These are phyloP conservation scores for Malacosoma neustria DNA, from an alignment of 2,888 invertebrate genomes.

Conservation along the genomic window DNA sequence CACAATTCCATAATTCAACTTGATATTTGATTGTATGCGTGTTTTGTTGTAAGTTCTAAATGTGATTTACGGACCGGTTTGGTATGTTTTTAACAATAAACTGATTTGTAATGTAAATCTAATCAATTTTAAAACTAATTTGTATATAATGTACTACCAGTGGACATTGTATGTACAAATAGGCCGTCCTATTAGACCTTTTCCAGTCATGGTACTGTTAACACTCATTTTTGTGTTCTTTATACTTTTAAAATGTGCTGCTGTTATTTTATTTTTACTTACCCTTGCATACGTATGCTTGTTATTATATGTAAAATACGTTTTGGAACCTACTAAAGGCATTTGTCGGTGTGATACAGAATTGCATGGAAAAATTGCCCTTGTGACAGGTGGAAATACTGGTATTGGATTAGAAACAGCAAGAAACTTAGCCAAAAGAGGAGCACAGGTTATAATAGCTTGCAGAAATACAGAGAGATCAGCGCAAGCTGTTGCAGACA, in stretches of 20 bases:
- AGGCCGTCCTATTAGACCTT: not conserved
- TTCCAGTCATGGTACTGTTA: not conserved
- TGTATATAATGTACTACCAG: no score
- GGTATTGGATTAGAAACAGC: slow-evolving; percentile 88
- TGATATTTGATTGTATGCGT: no score
- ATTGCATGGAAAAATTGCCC: slow-evolving; percentile 72
- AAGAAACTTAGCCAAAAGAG: slow-evolving; percentile 78
- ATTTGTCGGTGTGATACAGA: slow-evolving; percentile 20
- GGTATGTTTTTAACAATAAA: no score
- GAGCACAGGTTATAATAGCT: slow-evolving; percentile 82
- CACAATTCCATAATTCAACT: no score
- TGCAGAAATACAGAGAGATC: slow-evolving; percentile 75
- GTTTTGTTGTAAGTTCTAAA: no score
- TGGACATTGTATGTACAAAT: no score
- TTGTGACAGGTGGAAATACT: slow-evolving; percentile 86
- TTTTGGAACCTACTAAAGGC: slow-evolving; percentile 1
- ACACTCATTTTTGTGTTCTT: not conserved
- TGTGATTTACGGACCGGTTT: no score
- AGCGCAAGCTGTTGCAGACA: slow-evolving; percentile 79
- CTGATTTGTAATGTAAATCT: no score
- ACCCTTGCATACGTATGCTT: slow-evolving; percentile 1
- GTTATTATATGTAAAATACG: not conserved
- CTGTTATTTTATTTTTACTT: not conserved
- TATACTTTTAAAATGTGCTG: not conserved
- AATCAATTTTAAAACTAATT: no score